Conservation (phyloP, 92 coral and sea anemone species). For the Bergia puertoricense region DNA sequence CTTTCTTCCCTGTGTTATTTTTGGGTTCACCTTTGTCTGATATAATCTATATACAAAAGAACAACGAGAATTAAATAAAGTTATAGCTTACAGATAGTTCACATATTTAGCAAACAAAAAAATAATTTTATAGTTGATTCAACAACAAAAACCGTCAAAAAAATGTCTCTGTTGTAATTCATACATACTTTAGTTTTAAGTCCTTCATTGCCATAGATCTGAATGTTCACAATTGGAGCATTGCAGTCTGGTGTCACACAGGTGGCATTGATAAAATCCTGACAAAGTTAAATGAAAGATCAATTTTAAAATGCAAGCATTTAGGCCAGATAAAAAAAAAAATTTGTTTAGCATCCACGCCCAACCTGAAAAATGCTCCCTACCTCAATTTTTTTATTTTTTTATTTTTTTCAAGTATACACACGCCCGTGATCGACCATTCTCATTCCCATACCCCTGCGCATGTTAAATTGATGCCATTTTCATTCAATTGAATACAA, state of each 20-base stretch:
- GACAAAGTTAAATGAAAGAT: background rate
- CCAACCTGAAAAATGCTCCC: no score
- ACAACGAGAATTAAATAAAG: no score
- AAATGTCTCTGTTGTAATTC: background rate
- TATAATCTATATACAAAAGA: no score
- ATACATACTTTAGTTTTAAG: conserved; percentile 87
- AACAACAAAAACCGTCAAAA: no score
- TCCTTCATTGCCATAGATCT: conserved; percentile 78
- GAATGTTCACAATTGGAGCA: conserved; percentile 73
- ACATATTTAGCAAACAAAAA: no score
- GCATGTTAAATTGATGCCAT: background rate
- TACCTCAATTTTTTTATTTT: no score
- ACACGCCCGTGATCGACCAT: background rate
- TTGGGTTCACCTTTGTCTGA: no score
- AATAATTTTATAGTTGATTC: no score
- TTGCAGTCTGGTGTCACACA: conserved; percentile 92
- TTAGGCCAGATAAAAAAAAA: no score
- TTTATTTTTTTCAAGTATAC: background rate
- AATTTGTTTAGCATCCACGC: no score
- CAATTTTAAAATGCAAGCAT: background rate
- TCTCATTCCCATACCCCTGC: conserved; percentile 6
- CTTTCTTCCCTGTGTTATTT: no score
- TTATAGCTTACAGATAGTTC: no score
- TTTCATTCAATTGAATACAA: background rate
- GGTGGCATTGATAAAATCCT: conserved; percentile 88